These are phyloP conservation scores for Hylomyscus alleni DNA, from an alignment of 2,797 vertebrate species.

Conservation along the genomic window DNA sequence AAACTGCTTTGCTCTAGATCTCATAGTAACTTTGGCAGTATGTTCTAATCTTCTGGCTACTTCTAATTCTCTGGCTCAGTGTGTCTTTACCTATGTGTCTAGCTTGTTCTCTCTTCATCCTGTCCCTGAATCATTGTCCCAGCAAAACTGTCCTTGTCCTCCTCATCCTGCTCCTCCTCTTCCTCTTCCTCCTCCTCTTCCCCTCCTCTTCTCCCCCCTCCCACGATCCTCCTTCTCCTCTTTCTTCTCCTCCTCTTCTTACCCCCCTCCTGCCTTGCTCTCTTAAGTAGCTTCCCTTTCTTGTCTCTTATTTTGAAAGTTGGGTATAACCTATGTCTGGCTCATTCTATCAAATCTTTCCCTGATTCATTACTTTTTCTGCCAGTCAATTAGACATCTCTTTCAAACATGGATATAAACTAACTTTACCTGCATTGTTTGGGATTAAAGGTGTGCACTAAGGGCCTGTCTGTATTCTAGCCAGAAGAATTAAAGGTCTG, in stretches of 20 bases:
- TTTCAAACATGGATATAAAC: background rate
- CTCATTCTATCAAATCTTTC: background rate
- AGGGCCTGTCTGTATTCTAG: background rate
- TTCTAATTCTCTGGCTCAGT: background rate
- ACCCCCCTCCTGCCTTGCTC: background rate
- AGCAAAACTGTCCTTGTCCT: background rate
- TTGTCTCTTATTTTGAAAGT: background rate
- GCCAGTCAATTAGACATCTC: background rate
- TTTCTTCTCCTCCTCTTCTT: no score
- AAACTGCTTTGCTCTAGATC: background rate
- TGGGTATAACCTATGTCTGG: background rate
- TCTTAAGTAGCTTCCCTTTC: background rate
- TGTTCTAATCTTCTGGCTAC: background rate
- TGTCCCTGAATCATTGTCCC: background rate
- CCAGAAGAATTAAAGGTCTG: background rate
- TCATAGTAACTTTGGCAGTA: background rate
- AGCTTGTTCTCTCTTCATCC: background rate
- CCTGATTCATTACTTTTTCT: background rate
- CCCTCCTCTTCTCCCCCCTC: no score
- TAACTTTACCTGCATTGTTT: background rate
- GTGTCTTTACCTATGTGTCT: background rate
- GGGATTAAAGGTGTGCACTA: background rate
- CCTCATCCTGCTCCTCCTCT: no score
- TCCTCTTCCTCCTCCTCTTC: no score
- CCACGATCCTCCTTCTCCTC: no score